Evolutionary conservation across 2,113 vertebrate genomes (phyloP).

Genomic region (Lepus americanus): DNA sequence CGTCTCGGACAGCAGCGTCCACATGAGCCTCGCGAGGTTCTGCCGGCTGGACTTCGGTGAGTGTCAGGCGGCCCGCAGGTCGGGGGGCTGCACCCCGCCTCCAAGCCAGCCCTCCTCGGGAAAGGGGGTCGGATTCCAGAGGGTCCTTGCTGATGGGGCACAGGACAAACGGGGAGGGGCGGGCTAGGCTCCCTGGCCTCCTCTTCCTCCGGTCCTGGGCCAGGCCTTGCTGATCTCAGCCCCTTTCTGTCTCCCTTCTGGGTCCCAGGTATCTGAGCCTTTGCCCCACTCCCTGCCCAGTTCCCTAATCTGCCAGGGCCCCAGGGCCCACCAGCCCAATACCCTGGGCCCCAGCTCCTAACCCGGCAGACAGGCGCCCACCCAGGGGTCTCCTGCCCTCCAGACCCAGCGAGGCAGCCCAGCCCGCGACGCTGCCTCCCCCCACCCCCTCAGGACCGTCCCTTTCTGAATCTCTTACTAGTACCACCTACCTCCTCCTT

Average conservation of each 20-base stretch:
- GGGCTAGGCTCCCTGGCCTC: background rate
- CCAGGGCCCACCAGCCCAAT: background rate
- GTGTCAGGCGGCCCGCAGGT: background rate
- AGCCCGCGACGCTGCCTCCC: background rate
- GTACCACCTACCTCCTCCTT: background rate
- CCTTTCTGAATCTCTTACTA: background rate
- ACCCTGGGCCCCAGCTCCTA: too few species aligned
- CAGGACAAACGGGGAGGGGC: background rate
- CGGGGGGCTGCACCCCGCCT: too few species aligned
- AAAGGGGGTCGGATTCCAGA: background rate
- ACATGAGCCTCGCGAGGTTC: slow-evolving; percentile 93
- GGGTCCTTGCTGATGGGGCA: background rate
- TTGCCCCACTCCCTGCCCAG: too few species aligned
- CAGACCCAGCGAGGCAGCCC: background rate
- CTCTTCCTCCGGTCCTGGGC: background rate
- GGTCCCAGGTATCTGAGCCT: background rate
- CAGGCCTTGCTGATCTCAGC: background rate
- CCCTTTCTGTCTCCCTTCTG: background rate
- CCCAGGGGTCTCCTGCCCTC: background rate
- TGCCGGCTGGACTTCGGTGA: slow-evolving; percentile 94
- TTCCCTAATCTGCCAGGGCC: background rate
- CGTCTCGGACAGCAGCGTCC: slow-evolving; percentile 89
- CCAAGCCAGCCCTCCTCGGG: background rate
- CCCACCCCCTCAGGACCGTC: background rate
- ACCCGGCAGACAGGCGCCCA: too few species aligned